Percentiles rank a stretch among this genome's conserved stretches.
phyloP scores from a whole-genome alignment of 1,140 invertebrate genomes.

The Ostrea edulis region DNA sequence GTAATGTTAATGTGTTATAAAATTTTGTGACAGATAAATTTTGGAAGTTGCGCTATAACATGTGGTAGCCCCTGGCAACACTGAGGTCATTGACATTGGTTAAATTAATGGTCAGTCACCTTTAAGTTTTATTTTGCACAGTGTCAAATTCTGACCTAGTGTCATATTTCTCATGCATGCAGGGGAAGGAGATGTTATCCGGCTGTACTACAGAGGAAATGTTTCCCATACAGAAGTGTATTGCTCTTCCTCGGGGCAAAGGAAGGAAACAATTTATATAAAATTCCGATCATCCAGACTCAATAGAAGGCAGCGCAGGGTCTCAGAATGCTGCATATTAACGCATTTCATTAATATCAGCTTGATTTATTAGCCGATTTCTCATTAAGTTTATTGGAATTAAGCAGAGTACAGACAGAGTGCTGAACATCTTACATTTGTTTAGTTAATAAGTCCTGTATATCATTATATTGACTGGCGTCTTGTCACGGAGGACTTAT shows the following conservation, averaged over 20 bases:
- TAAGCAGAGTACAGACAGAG: not conserved
- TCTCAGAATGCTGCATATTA: not conserved
- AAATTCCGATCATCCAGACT: not conserved
- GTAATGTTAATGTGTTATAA: too few species aligned
- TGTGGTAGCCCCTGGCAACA: not conserved
- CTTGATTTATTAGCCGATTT: not conserved
- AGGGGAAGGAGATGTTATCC: not conserved
- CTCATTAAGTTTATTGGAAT: not conserved
- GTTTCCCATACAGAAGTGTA: not conserved
- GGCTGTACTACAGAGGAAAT: not conserved
- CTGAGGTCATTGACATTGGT: not conserved
- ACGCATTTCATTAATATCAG: slow-evolving; percentile 1
- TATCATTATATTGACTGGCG: not conserved
- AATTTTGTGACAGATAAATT: too few species aligned
- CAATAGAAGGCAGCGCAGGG: not conserved
- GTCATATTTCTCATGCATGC: not conserved
- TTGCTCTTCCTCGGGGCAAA: not conserved
- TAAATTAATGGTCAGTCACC: not conserved
- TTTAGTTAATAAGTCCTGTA: not conserved
- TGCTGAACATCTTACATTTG: not conserved
- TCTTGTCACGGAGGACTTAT: not conserved
- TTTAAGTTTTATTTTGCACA: not conserved
- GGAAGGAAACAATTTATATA: slow-evolving; percentile 26
- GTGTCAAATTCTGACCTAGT: not conserved
- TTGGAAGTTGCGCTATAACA: not conserved